phyloP scores from a whole-genome alignment of 1,140 invertebrate genomes.

The Lethocerus indicus region DNA sequence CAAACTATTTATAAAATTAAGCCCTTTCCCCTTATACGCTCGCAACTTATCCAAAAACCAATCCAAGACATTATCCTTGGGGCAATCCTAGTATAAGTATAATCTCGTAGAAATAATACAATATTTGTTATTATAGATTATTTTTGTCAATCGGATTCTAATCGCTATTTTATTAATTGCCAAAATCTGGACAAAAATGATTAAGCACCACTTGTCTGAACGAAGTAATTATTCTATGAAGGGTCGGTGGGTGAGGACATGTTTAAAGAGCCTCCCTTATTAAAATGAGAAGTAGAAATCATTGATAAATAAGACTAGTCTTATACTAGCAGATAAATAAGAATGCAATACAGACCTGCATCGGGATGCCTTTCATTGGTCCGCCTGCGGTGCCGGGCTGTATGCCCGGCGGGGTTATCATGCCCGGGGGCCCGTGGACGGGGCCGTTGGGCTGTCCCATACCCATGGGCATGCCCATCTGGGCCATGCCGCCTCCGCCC shows the following conservation, averaged over 20 bases:
- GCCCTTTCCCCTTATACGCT: too few species aligned
- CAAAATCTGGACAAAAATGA: too few species aligned
- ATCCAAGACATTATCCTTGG: too few species aligned
- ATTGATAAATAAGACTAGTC: too few species aligned
- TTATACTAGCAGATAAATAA: too few species aligned
- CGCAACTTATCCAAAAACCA: too few species aligned
- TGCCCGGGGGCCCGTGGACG: conserved; percentile 35
- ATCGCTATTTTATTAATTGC: too few species aligned
- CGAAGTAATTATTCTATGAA: not conserved
- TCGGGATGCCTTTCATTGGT: conserved; percentile 8
- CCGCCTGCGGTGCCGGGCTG: conserved; percentile 29
- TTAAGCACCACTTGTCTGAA: not conserved
- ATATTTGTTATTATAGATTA: too few species aligned
- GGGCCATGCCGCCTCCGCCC: conserved; percentile 33
- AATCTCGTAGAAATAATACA: too few species aligned
- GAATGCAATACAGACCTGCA: conserved; percentile 8
- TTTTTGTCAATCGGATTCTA: too few species aligned
- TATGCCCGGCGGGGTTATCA: conserved; percentile 38
- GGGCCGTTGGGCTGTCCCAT: conserved; percentile 18
- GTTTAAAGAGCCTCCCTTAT: not conserved
- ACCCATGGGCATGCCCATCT: conserved; percentile 27
- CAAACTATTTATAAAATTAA: too few species aligned
- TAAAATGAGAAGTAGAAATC: not conserved
- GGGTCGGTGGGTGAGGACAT: not conserved
- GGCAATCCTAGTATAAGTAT: too few species aligned